phyloP scores from a whole-genome alignment of 1,140 invertebrate species.

The Condylostylus longicornis region DNA sequence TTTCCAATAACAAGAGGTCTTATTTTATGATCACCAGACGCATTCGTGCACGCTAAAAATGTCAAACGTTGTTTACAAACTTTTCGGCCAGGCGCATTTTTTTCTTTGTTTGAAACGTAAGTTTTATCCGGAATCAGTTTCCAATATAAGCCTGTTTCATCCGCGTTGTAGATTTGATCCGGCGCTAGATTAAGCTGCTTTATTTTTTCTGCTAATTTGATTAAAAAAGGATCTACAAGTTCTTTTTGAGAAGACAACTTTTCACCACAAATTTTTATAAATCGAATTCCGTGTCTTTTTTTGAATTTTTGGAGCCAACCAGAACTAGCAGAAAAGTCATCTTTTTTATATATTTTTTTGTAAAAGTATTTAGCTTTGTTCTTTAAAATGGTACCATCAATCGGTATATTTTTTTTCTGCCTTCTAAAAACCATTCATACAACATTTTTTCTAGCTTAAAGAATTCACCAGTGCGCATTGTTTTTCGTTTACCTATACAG shows the following conservation, averaged over 20 bases:
- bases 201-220: slow-evolving; percentile 15
- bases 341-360: neutral
- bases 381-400: neutral
- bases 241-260: slow-evolving; percentile 15
- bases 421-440: no score
- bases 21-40: slow-evolving; percentile 16
- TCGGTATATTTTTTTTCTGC: slow-evolving; percentile 1
- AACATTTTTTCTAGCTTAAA: no score
- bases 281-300: slow-evolving; percentile 22
- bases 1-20: slow-evolving; percentile 18
- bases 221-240: slow-evolving; percentile 11
- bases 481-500: no score
- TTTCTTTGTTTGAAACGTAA: slow-evolving; percentile 17
- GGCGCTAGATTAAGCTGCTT: slow-evolving; percentile 11
- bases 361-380: neutral
- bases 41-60: slow-evolving; percentile 18
- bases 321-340: slow-evolving; percentile 19
- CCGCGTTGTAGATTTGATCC: slow-evolving; percentile 31
- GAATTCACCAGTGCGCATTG: no score
- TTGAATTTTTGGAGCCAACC: slow-evolving; percentile 30
- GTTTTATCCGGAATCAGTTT: slow-evolving; percentile 26
- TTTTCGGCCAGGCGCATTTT: slow-evolving; percentile 16
- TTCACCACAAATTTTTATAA: slow-evolving; percentile 23
- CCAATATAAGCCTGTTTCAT: slow-evolving; percentile 31
- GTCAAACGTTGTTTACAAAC: slow-evolving; percentile 16